A percentile compares a stretch with the other conserved stretches of the same genome.
These are phyloP conservation scores for Drosophila baimaii DNA, from an alignment of 1,140 invertebrate genomes.

Conservation along the genomic window DNA sequence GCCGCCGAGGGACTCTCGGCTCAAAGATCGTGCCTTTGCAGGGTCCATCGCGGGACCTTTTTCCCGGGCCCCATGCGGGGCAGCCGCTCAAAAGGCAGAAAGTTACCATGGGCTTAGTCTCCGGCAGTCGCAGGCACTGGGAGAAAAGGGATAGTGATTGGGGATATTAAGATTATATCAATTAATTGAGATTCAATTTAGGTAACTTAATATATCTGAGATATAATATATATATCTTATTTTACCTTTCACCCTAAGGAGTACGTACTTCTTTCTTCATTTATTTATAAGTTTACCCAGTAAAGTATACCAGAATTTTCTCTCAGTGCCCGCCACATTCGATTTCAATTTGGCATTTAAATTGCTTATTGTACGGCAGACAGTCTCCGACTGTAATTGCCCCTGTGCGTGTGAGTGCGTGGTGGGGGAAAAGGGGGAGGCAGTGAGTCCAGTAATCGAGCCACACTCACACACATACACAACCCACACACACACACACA, in stretches of 20 bases:
- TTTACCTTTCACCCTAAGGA: background rate
- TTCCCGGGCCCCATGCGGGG: slow-evolving; percentile 1
- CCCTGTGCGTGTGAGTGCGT: slow-evolving; percentile 15
- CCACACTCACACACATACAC: background rate
- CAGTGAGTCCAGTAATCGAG: slow-evolving; percentile 39
- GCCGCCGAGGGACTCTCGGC: background rate
- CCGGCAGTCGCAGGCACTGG: background rate
- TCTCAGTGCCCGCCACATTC: slow-evolving; percentile 23
- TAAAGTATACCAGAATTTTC: too few relatives aligned
- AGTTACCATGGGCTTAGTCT: background rate
- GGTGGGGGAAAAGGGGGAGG: background rate
- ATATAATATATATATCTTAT: too few relatives aligned
- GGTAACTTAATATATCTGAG: too few relatives aligned
- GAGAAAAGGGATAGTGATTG: background rate
- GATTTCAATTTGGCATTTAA: slow-evolving; percentile 56
- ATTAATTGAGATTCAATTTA: too few relatives aligned
- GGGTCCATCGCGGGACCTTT: background rate
- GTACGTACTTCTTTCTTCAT: background rate
- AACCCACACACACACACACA: background rate
- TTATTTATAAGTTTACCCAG: too few relatives aligned
- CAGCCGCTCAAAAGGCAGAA: slow-evolving; percentile 12
- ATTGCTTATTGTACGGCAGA: slow-evolving; percentile 33
- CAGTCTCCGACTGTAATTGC: slow-evolving; percentile 7
- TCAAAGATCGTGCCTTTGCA: slow-evolving; percentile 1
- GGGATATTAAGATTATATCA: background rate